Base-by-base conservation (phyloP, 30 jellyfish, hydroid and myxozoan species). In the Mastigias papua region DNA sequence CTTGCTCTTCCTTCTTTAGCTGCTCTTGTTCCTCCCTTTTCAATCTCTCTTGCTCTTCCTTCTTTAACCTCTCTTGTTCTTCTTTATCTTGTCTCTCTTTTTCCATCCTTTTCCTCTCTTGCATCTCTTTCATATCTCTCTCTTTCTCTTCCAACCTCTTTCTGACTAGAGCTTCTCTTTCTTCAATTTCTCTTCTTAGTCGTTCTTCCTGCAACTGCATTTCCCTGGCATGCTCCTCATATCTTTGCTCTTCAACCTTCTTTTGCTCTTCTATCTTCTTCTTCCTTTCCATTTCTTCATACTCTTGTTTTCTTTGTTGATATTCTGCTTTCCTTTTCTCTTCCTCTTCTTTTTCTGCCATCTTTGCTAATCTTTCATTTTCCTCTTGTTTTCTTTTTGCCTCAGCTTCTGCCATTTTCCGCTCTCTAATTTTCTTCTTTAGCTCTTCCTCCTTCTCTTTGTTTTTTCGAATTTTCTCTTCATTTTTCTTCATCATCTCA, bases 321-420 rank as follows among this genome's bases (percentile, higher is more conserved):
- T 35, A 60, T 22, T 86, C 99, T 29, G 76, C 81, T 57, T 77
- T 86, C 31, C 91, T 72, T 28, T 79, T 64, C 26, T 82, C 90
- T 77, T 95, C 99, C 60, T 88, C 97, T 90, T 95, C 99, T 32
- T 86, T 71, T 64, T 86, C 97, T 30, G 74, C 84, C 54, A 86
- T 73, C 81, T 88, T 86, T 32, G 78, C 80, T 64, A 49, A 66
- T 51, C 84, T 69, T 67, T 90, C 97, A 25, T 26, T 88, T 65
- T 95, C 99, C 62, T 95, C 99, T 16, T 75, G 67, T 35, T 42
- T 63, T 49, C 99, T 78, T 46, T 97, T 94, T 5, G 95, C 97
- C 34, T 95, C 97, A 28, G 95, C 99, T 34, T 79, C 97, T 6
- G 99, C 99, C 87, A 49, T 79, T 67, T 95, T 95, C 69, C 78